These are phyloP conservation scores for Rachycentron canadum DNA, from an alignment of 2,797 vertebrate genomes.

Conservation along the genomic window DNA sequence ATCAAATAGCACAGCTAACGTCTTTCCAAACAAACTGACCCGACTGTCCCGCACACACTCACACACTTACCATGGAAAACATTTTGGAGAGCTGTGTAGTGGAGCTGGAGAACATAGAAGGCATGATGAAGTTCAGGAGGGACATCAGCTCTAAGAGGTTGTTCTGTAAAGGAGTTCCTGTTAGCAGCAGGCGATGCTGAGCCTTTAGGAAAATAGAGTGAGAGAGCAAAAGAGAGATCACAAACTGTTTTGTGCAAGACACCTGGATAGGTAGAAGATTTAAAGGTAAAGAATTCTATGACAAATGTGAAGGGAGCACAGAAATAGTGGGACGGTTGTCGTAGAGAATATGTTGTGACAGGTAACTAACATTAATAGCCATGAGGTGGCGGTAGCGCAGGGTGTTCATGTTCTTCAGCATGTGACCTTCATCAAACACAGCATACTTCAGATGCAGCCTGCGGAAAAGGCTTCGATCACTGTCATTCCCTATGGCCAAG, in stretches of 20 bases:
- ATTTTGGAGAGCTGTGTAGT: slow-evolving; percentile 94
- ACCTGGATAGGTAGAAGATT: not conserved
- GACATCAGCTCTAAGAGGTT: slow-evolving; percentile 97
- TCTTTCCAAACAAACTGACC: slow-evolving; percentile 1
- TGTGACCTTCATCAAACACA: slow-evolving; percentile 97
- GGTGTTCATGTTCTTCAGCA: slow-evolving; percentile 98
- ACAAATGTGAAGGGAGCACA: not conserved
- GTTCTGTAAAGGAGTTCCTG: slow-evolving; percentile 97
- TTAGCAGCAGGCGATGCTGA: slow-evolving; percentile 92
- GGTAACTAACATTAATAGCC: slow-evolving; percentile 92
- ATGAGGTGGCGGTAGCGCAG: slow-evolving; percentile 96
- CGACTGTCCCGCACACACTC: not conserved
- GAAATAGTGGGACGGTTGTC: not conserved
- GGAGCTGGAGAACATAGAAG: slow-evolving; percentile 95
- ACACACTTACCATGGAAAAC: slow-evolving; percentile 89
- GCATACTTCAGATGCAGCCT: slow-evolving; percentile 91
- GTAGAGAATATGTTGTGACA: not conserved
- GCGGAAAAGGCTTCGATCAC: slow-evolving; percentile 94
- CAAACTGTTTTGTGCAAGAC: not conserved
- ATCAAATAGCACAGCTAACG: not conserved
- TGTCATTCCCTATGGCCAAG: slow-evolving; percentile 91
- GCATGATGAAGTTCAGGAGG: slow-evolving; percentile 98
- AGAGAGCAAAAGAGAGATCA: not conserved
- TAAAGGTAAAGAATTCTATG: not conserved
- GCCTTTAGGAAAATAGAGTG: slow-evolving; percentile 82